A percentile compares a stretch with the other conserved stretches of the same genome.
phyloP scores from a whole-genome alignment of 2,888 invertebrate genomes.

The Acrobasis consociella region DNA sequence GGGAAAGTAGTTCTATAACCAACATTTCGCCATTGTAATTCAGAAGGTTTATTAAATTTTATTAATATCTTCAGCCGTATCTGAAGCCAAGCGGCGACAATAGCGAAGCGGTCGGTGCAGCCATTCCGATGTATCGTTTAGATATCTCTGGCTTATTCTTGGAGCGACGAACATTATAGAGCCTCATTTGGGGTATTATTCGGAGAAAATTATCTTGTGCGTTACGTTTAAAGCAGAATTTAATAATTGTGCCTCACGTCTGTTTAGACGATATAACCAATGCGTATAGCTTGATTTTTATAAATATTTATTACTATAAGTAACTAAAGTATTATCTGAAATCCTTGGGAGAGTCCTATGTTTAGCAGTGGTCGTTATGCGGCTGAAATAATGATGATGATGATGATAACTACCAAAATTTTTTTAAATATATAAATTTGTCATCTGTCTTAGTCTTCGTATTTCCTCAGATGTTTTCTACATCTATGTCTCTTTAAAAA shows the following conservation, averaged over 20 bases:
- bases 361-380: no score
- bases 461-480: no score
- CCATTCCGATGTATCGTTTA: constrained; percentile 47
- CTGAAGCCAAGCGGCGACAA: not conserved
- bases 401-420: no score
- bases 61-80: not conserved
- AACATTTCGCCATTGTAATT: not conserved
- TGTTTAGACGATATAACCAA: no score
- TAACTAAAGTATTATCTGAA: no score
- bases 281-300: no score
- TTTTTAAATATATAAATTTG: no score
- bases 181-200: constrained; percentile 22
- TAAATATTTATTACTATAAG: no score
- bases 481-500: no score
- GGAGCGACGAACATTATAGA: constrained; percentile 35
- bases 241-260: not conserved
- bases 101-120: constrained; percentile 7
- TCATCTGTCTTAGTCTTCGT: no score
- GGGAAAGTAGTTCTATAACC: not conserved
- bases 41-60: not conserved
- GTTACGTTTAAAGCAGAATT: not conserved
- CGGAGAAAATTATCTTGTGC: constrained; percentile 19
- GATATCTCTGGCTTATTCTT: constrained; percentile 47
- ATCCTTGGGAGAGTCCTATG: no score
- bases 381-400: no score